Percentiles rank a stretch among this genome's conserved stretches.
phyloP scores from a whole-genome alignment of 2,113 vertebrate genomes.

The Pardalotus punctatus region DNA sequence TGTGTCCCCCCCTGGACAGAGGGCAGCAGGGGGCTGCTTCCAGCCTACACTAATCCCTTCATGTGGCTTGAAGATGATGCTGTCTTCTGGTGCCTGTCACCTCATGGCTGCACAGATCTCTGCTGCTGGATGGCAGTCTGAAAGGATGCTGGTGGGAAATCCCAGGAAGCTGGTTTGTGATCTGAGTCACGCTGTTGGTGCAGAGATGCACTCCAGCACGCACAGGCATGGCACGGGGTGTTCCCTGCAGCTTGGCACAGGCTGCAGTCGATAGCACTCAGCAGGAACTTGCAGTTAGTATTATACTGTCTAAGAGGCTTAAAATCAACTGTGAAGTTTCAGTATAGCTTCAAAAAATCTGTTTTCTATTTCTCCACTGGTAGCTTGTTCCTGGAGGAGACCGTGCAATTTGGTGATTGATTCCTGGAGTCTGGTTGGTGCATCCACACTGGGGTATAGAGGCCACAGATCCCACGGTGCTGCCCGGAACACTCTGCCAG shows the following conservation, averaged over 20 bases:
- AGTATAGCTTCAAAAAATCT: background rate
- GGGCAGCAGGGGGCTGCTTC: background rate
- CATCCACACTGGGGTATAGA: background rate
- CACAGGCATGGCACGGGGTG: background rate
- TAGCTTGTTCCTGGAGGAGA: background rate
- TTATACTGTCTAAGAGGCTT: slow-evolving; percentile 32
- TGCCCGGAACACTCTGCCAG: background rate
- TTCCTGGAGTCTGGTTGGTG: background rate
- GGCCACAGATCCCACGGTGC: fast-evolving
- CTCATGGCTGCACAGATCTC: background rate
- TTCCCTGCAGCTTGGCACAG: slow-evolving; percentile 17
- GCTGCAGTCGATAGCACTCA: slow-evolving; percentile 4
- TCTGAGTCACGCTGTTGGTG: background rate
- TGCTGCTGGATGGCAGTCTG: background rate
- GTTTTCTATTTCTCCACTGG: background rate
- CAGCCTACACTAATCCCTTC: background rate
- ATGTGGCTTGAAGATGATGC: background rate
- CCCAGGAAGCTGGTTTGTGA: slow-evolving; percentile 1
- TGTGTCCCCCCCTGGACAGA: background rate
- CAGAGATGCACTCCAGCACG: background rate
- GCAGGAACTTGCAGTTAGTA: slow-evolving; percentile 5
- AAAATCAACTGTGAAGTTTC: slow-evolving; percentile 16
- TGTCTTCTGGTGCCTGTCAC: background rate
- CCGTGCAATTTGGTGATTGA: background rate
- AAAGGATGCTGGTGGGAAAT: background rate